phyloP scores from a whole-genome alignment of 1,140 invertebrate genomes.

The Palaemon carinicauda region DNA sequence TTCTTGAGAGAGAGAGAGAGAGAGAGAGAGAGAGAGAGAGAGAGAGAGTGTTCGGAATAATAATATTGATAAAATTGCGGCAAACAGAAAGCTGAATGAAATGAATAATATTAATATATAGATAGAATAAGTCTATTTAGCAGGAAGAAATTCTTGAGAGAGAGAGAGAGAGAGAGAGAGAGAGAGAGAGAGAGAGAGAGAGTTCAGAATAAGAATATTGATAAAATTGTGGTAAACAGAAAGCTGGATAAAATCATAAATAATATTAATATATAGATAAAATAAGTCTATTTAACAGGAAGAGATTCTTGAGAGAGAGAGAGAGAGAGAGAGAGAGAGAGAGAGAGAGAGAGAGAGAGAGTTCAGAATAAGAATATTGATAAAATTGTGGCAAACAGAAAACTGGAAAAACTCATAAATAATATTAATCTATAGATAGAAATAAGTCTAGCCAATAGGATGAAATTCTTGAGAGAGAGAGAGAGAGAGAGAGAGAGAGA shows the following conservation, averaged over 20 bases:
- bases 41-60: too few relatives aligned
- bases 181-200: slow-evolving; percentile 5
- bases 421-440: background rate
- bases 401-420: background rate
- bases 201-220: too few relatives aligned
- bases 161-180: slow-evolving; percentile 5
- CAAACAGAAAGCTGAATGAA: background rate
- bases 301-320: background rate
- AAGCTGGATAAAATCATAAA: background rate
- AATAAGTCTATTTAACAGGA: too few relatives aligned
- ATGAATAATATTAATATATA: background rate
- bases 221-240: background rate
- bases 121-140: background rate
- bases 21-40: slow-evolving; percentile 9
- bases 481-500: background rate
- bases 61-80: background rate
- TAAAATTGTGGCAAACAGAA: background rate
- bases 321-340: background rate
- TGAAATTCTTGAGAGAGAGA: background rate
- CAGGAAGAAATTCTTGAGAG: background rate
- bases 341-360: too few relatives aligned
- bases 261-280: background rate
- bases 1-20: slow-evolving; percentile 11
- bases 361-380: background rate
- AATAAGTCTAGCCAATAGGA: background rate